A percentile compares a stretch with the other conserved stretches of the same genome.
Conservation (phyloP, 2,797 vertebrate genomes). For the Xenentodon cancila region DNA sequence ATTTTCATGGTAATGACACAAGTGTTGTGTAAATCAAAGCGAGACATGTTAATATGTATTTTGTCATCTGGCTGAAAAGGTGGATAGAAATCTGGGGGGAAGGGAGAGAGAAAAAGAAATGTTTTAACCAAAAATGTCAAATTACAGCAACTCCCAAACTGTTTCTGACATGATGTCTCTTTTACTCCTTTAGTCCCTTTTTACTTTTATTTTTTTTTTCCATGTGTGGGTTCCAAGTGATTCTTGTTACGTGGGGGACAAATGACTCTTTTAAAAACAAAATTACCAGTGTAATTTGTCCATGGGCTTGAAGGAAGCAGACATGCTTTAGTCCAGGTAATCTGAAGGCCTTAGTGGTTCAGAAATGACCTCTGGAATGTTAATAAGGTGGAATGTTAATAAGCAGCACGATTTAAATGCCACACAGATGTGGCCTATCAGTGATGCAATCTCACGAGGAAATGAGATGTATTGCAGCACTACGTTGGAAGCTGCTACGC, state of each 20-base stretch:
- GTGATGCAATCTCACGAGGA: conserved; percentile 58
- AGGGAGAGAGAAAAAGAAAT: conserved; percentile 15
- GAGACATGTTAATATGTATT: conserved; percentile 31
- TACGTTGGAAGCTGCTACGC: conserved; percentile 27
- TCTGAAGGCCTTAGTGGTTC: conserved; percentile 49
- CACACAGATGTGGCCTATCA: conserved; percentile 68
- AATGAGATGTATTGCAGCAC: conserved; percentile 39
- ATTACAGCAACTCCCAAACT: conserved; percentile 3
- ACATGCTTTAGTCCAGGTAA: conserved; percentile 63
- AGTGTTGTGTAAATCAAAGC: conserved; percentile 30
- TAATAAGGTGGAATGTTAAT: conserved; percentile 44
- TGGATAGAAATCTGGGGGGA: conserved; percentile 33
- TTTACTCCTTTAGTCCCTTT: conserved; percentile 14
- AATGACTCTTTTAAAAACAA: conserved; percentile 48
- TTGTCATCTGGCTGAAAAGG: conserved; percentile 44
- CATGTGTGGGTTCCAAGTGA: conserved; percentile 27
- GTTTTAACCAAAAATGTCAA: too few relatives aligned
- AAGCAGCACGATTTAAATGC: conserved; percentile 61
- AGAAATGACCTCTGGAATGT: conserved; percentile 70
- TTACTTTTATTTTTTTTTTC: conserved; percentile 17
- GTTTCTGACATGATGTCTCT: conserved; percentile 26
- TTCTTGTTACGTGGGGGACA: conserved; percentile 45
- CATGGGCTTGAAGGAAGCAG: conserved; percentile 21
- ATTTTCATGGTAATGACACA: conserved; percentile 47
- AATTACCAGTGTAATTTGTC: conserved; percentile 47